A percentile compares a stretch with the other conserved stretches of the same genome.
Evolutionary conservation across 2,113 vertebrate genomes (phyloP).

Genomic region (Galemys pyrenaicus): DNA sequence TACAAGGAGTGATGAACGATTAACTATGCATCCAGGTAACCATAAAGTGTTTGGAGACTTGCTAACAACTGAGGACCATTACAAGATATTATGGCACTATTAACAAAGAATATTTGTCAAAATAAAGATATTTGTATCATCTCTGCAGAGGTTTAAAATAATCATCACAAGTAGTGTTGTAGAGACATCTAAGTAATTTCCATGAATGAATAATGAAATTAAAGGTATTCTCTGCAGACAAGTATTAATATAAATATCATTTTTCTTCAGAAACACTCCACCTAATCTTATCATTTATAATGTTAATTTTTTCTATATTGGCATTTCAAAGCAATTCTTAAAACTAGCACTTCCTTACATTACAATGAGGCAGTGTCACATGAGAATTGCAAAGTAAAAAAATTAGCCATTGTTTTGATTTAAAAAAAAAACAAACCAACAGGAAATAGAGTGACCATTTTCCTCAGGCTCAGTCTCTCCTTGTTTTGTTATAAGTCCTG

Average conservation of each 20-base stretch:
- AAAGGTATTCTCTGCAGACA: not conserved
- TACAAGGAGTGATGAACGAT: not conserved
- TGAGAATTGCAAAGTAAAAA: not conserved
- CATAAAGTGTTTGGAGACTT: not conserved
- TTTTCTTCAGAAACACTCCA: slow-evolving; percentile 8
- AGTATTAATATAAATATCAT: slow-evolving; percentile 4
- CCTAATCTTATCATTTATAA: not conserved
- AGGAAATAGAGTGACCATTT: not conserved
- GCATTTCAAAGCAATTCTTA: slow-evolving; percentile 31
- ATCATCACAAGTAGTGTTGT: not conserved
- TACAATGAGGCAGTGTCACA: not conserved
- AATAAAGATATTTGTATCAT: not conserved
- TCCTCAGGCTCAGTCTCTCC: not conserved
- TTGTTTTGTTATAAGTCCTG: rapidly evolving
- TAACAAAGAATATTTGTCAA: slow-evolving; percentile 39
- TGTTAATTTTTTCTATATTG: slow-evolving; percentile 4
- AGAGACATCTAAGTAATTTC: slow-evolving; percentile 2
- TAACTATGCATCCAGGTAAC: not conserved
- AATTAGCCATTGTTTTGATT: not conserved
- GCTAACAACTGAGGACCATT: not conserved
- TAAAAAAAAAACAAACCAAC: not conserved
- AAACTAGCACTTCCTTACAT: not conserved
- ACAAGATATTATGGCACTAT: slow-evolving; percentile 1
- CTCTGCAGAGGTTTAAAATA: not conserved
- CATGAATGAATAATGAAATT: not conserved